A percentile compares a stretch with the other conserved stretches of the same genome.
Evolutionary conservation across 2,797 vertebrate species (phyloP).

Genomic region (Agapornis canus): DNA sequence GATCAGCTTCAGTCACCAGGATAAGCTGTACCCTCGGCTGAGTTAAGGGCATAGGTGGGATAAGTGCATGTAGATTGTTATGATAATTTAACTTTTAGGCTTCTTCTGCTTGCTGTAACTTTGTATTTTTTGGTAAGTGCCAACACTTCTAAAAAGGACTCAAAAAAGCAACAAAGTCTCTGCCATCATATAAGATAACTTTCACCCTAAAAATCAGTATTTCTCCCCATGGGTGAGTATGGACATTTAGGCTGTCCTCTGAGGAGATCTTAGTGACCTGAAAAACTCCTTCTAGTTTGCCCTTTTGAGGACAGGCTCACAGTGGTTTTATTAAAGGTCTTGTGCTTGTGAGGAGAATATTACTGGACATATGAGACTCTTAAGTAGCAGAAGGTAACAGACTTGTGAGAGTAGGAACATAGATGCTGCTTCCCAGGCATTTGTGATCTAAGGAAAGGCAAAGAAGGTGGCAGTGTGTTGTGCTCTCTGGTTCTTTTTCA

Average conservation of each 20-base stretch:
- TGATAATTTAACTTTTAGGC: not conserved
- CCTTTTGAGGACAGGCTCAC: not conserved
- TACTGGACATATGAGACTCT: not conserved
- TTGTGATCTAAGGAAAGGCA: not conserved
- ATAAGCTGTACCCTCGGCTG: not conserved
- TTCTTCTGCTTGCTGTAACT: not conserved
- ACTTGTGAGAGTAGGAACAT: not conserved
- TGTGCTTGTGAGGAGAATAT: not conserved
- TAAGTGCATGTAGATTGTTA: not conserved
- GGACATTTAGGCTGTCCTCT: not conserved
- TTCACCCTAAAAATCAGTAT: not conserved
- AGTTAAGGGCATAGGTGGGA: not conserved
- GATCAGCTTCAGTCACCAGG: not conserved
- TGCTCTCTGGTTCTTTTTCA: not conserved
- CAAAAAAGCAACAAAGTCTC: not conserved
- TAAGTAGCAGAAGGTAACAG: not conserved
- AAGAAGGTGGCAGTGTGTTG: rapidly evolving
- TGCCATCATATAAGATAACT: not conserved
- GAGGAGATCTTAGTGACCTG: not conserved
- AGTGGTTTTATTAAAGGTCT: not conserved
- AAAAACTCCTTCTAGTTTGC: not conserved
- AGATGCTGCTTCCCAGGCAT: not conserved
- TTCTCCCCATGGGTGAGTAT: rapidly evolving
- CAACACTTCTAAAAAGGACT: not conserved
- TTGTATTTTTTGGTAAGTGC: not conserved